Base-by-base conservation (phyloP, 37 sponge, comb jelly and placozoan genomes). In the Corticium candelabrum region DNA sequence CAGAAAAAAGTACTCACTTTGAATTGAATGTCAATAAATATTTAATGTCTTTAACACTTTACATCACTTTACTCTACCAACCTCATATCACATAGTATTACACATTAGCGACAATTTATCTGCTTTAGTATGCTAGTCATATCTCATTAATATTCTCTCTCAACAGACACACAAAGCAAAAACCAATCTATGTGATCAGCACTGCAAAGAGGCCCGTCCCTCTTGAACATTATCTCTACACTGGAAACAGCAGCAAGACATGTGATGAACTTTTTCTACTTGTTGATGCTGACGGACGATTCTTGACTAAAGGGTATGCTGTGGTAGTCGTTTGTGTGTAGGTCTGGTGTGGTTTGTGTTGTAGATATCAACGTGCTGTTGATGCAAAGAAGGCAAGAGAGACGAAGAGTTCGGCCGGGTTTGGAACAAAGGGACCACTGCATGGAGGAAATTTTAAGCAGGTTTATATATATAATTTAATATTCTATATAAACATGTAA, bases 151-250 rank as follows among this genome's bases (percentile, higher is more conserved):
- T 50, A 50, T 21, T 80, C 5, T 35, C 21, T 78, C 38, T 39
- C 30, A 79, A 1, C 40, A 94, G 94, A 1, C 86, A 86, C 37
- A 99, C 99, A 4, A 99, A 99, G 81, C 78, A 78, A 35, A 89
- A 86, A 82, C 80, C 82, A 70, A 82, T 99, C 37, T 85, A 90
- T 84, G 99, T 99, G 3, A 82, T 99, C 40, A 94, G 89, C 70
- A 99, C 99, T 0, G 30, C 71, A 3, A 89, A 91, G 68, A 41
- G 99, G 40, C 99, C 99, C 32, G 99, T 99, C 1, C 99, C 99
- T 34, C 86, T 99, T 39, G 86, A 83, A 37, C 99, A 99, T 76
- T 90, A 68, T 40, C 85, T 99, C n/a, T 99, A 95, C 87, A 92
- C 96, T 56, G 95, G 96, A 0, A 88, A 86, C 79, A 99, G 89